Evolutionary conservation across 1,140 invertebrate species (phyloP), one percentile per base, ranked within the genome.

Genomic region (Drosophila sp.): DNA sequence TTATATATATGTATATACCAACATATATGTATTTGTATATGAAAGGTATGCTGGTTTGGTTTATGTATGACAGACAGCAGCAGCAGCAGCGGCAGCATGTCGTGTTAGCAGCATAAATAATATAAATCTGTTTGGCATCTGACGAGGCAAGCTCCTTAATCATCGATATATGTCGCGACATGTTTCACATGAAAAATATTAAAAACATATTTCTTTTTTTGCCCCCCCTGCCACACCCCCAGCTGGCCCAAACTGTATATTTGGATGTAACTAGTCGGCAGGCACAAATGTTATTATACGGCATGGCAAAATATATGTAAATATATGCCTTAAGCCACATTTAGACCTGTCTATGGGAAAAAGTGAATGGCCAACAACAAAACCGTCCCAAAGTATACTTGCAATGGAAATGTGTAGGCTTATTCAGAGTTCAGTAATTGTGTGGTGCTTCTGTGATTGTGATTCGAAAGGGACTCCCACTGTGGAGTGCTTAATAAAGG

Each of bases 151-250:
- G 44, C 68, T 86, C 79, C 76, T 83, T 76, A 83, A 86, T 87
- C 83, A 87, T 89, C 79, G 72, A 87, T 76, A 82, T 76, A 69
- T 72, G 74, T 72, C 70, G 65, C 81, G 56, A 10, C 29, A 75
- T 82, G 72, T 79, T 32, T 70, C 25, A 60, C 33, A 38, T 23
- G 27, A 3, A 27, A 23, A 33, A 33, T 25, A 60, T 30, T 35
- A 33, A 25, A 60, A 17, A 33, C 29, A 50, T 50, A 23, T 61
- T 17, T 61, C 25, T 40, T 61, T 25, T 61, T 38, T 11, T 35
- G n/a, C n/a, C 1, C 30, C n/a, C 27, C 5, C 29, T 23, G 8
- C 60, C 30, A 11, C 17, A 76, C 65, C 10, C 35, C 10, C 50
- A 55, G 62, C 60, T 47, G 32, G 63, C 17, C 17, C 17, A 17